These are phyloP conservation scores for Gobionotothen gibberifrons DNA, from an alignment of 2,797 vertebrate species.

Conservation along the genomic window DNA sequence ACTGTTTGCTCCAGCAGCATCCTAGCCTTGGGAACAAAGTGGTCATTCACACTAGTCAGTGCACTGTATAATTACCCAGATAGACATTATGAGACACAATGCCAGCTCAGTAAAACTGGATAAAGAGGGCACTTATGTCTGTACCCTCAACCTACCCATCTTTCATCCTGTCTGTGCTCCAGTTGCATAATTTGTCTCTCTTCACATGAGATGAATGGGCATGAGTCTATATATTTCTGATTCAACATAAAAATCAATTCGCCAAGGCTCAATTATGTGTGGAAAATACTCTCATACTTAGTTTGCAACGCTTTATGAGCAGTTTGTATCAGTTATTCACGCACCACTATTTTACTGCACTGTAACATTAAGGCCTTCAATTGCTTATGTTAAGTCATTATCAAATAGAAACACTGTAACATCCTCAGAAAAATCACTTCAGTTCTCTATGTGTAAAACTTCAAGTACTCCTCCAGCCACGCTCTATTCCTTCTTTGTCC, in stretches of 20 bases:
- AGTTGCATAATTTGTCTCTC: constrained; percentile 65
- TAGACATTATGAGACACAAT: constrained; percentile 91
- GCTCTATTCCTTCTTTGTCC: constrained; percentile 60
- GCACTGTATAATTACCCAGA: constrained; percentile 91
- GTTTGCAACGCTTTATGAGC: constrained; percentile 17
- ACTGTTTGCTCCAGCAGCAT: constrained; percentile 81
- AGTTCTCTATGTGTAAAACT: constrained; percentile 34
- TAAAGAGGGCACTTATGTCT: constrained; percentile 94
- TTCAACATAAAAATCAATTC: constrained; percentile 51
- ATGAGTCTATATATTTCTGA: constrained; percentile 45
- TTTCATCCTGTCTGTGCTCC: constrained; percentile 66
- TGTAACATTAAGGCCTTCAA: constrained; percentile 15
- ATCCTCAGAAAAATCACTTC: constrained; percentile 2
- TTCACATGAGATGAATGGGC: constrained; percentile 46
- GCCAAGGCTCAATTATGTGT: constrained; percentile 33
- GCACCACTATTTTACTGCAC: constrained; percentile 3
- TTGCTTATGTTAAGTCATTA: constrained; percentile 26
- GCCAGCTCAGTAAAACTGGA: constrained; percentile 91
- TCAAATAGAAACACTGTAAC: constrained; percentile 8
- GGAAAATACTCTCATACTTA: constrained; percentile 15
- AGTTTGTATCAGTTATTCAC: constrained; percentile 25
- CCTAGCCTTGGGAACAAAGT: constrained; percentile 84
- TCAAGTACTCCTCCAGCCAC: constrained; percentile 19
- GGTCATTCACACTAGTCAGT: constrained; percentile 93
- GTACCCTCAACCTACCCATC: constrained; percentile 75